A percentile compares a stretch with the other conserved stretches of the same genome.
phyloP scores from a whole-genome alignment of 1,140 invertebrate species.

The Ceratitis capitata region DNA sequence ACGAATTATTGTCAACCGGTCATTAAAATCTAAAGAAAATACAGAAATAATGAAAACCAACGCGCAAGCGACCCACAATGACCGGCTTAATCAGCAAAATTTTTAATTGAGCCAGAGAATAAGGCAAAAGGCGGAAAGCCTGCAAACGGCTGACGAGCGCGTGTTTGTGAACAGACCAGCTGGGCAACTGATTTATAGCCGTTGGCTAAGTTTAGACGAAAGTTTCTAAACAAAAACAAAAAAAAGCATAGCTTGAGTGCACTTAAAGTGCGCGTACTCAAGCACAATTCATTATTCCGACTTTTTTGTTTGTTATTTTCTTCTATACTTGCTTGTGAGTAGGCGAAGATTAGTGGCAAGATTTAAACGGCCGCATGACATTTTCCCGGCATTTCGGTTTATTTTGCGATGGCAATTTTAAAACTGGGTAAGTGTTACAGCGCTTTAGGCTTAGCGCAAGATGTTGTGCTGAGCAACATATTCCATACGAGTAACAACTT shows the following conservation, averaged over 20 bases:
- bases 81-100: neutral
- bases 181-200: neutral
- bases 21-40: neutral
- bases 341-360: neutral
- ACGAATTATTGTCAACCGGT: conserved; percentile 11
- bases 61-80: neutral
- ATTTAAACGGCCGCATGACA: neutral
- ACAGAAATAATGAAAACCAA: neutral
- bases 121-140: neutral
- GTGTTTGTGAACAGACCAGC: neutral
- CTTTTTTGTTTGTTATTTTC: too few species aligned
- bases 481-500: too few species aligned
- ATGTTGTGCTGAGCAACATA: too few species aligned
- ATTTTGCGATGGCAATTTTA: neutral
- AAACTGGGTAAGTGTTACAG: neutral
- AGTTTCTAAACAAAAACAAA: neutral
- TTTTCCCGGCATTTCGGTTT: neutral
- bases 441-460: neutral
- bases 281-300: neutral
- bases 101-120: neutral
- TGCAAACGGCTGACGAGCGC: neutral
- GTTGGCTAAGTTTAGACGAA: neutral
- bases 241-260: neutral
- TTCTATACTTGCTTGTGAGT: neutral
- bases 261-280: neutral